Percentiles rank a stretch among this genome's conserved stretches.
phyloP scores from a whole-genome alignment of 2,888 invertebrate genomes.

The Tridacna gigas region DNA sequence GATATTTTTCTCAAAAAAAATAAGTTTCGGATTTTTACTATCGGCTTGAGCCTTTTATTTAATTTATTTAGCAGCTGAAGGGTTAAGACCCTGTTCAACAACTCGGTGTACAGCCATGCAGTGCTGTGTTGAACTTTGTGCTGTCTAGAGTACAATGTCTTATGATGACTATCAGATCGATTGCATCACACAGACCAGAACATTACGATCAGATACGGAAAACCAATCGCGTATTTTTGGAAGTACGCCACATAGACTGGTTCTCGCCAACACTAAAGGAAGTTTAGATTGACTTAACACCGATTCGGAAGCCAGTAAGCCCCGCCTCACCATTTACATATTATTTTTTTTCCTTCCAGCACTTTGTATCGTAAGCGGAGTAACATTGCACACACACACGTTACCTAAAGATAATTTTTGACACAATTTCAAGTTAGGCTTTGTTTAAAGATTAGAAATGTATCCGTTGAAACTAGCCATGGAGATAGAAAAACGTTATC shows the following conservation, averaged over 20 bases:
- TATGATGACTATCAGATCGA: no score
- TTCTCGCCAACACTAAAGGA: background rate
- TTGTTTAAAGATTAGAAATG: background rate
- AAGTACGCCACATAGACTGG: background rate
- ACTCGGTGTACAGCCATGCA: no score
- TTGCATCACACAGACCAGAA: no score
- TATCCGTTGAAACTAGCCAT: constrained; percentile 31
- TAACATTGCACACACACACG: background rate
- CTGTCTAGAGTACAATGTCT: no score
- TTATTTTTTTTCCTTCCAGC: background rate
- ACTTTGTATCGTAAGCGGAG: background rate
- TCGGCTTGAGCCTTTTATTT: no score
- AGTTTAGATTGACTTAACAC: background rate
- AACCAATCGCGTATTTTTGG: constrained; percentile 11
- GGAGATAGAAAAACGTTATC: constrained; percentile 57
- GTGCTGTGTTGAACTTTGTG: no score
- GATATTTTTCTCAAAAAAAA: no score
- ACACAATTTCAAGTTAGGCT: background rate
- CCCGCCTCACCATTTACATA: constrained; percentile 2
- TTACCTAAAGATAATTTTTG: background rate
- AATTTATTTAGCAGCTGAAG: no score
- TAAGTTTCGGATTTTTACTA: no score
- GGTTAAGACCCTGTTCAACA: no score
- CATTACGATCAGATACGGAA: background rate
- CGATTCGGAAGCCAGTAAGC: background rate